Percentiles rank a stretch among this genome's conserved stretches.
These are phyloP conservation scores for Caenorhabditis becei DNA, from an alignment of 2,888 invertebrate genomes.

Conservation along the genomic window DNA sequence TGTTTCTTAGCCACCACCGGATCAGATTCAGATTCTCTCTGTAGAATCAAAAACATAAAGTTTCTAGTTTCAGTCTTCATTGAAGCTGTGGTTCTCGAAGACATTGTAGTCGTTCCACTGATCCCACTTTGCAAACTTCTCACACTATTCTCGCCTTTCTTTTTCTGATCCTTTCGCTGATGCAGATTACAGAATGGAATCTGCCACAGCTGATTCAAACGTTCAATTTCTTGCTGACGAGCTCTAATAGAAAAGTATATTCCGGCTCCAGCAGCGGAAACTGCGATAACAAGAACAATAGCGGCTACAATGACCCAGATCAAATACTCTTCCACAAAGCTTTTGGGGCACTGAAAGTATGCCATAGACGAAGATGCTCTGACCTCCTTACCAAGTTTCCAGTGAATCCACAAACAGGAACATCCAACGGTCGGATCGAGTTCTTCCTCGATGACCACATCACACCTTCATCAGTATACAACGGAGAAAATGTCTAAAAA, in stretches of 20 bases:
- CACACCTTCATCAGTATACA: constrained; percentile 46
- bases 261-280: constrained; percentile 36
- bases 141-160: constrained; percentile 51
- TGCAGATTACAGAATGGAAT: constrained; percentile 61
- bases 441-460: constrained; percentile 43
- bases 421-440: constrained; percentile 28
- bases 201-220: constrained; percentile 68
- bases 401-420: constrained; percentile 66
- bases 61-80: constrained; percentile 59
- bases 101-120: constrained; percentile 64
- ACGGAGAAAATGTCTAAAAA: constrained; percentile 30
- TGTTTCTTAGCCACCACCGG: constrained; percentile 64
- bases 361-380: not conserved
- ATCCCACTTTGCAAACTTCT: constrained; percentile 67
- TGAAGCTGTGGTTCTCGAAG: constrained; percentile 60
- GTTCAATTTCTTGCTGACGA: constrained; percentile 58
- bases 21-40: constrained; percentile 48
- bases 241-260: constrained; percentile 52
- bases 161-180: constrained; percentile 38
- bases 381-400: constrained; percentile 47
- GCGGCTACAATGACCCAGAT: constrained; percentile 62
- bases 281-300: constrained; percentile 49
- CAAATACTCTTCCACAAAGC: constrained; percentile 63
- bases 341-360: constrained; percentile 53
- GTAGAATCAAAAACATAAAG: constrained; percentile 57